Conservation (phyloP, 2,888 invertebrate species). For the Epistrophe eligans region DNA sequence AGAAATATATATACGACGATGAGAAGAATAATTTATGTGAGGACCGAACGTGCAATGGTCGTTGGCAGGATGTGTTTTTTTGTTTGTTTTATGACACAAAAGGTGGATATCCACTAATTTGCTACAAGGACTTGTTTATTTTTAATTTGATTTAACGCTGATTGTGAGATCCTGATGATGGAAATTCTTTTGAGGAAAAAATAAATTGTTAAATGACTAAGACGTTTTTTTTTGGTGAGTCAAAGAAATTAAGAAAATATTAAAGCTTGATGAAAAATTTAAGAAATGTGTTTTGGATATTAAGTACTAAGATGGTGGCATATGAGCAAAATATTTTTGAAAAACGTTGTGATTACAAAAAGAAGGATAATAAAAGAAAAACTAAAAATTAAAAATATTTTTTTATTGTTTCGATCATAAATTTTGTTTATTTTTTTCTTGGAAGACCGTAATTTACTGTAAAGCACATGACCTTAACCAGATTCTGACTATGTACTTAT, state of each 20-base stretch:
- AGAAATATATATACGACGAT: constrained; percentile 1
- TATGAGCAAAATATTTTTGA: not conserved
- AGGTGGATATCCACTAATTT: constrained; percentile 48
- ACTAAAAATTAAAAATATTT: too few species aligned
- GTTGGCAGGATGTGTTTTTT: constrained; percentile 47
- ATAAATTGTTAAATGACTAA: not conserved
- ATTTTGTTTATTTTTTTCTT: not conserved
- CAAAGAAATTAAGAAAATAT: not conserved
- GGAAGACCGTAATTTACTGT: not conserved
- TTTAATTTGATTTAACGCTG: constrained; percentile 63
- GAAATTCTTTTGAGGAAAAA: not conserved
- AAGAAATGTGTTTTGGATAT: not conserved
- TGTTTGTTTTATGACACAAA: constrained; percentile 32
- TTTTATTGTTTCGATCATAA: too few species aligned
- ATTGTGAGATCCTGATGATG: constrained; percentile 38
- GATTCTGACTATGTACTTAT: not conserved
- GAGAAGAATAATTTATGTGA: constrained; percentile 49
- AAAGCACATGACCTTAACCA: not conserved
- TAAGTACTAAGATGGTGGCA: not conserved
- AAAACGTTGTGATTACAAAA: not conserved
- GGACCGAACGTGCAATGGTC: constrained; percentile 55
- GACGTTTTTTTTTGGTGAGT: not conserved
- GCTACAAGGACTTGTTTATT: constrained; percentile 54
- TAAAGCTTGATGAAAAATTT: not conserved
- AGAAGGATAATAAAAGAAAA: not conserved